Evolutionary conservation across 1,140 invertebrate genomes (phyloP).

Genomic region (Drosophila sturtevanti): DNA sequence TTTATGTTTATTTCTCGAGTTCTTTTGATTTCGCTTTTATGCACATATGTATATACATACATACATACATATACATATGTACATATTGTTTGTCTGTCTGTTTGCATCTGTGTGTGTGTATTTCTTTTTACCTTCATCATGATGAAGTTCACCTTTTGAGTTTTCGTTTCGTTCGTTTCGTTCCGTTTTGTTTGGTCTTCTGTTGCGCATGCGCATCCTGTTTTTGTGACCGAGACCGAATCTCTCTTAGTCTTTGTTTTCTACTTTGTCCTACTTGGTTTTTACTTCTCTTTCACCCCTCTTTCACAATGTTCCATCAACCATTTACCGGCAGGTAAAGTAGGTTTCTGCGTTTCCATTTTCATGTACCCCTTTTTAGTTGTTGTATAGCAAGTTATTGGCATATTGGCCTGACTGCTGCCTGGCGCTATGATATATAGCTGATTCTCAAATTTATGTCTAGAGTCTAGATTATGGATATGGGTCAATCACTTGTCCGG

Average conservation of each 20-base stretch:
- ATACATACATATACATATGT: conserved; percentile 25
- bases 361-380: conserved; percentile 47
- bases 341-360: conserved; percentile 38
- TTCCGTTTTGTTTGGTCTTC: conserved; percentile 42
- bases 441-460: conserved; percentile 38
- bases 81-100: too few species aligned
- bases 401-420: conserved; percentile 19
- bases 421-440: conserved; percentile 58
- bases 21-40: conserved; percentile 75
- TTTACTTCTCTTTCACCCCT: conserved; percentile 11
- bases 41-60: background rate
- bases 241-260: conserved; percentile 36
- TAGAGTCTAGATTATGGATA: conserved; percentile 24
- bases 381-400: conserved; percentile 37
- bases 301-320: conserved; percentile 37
- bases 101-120: conserved; percentile 21
- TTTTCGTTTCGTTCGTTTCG: conserved; percentile 42
- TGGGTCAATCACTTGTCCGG: conserved; percentile 44
- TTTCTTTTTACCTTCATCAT: conserved; percentile 41
- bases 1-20: conserved; percentile 78
- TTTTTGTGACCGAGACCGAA: conserved; percentile 53
- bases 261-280: conserved; percentile 51
- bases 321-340: background rate
- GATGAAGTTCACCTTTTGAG: conserved; percentile 69
- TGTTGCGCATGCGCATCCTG: conserved; percentile 71